These are phyloP conservation scores for Herminia tarsipennalis DNA, from an alignment of 2,888 invertebrate species.

Conservation along the genomic window DNA sequence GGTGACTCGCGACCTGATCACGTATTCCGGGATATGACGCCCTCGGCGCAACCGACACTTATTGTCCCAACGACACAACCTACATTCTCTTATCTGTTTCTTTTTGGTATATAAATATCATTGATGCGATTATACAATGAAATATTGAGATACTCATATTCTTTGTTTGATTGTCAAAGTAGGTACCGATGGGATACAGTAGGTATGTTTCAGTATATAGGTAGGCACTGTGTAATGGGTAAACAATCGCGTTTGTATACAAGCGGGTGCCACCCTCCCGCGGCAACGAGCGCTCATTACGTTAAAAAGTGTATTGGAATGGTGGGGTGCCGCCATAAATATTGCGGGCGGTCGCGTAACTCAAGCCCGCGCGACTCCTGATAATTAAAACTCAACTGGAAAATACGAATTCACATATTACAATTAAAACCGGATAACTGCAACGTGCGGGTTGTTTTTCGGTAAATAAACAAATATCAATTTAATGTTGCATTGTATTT, in stretches of 20 bases:
- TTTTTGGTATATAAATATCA: no score
- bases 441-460: conserved; percentile 67
- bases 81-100: conserved; percentile 39
- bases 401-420: conserved; percentile 84
- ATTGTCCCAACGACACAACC: conserved; percentile 54
- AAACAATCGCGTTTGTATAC: conserved; percentile 45
- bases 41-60: conserved; percentile 66
- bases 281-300: conserved; percentile 78
- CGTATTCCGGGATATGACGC: conserved; percentile 74
- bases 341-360: conserved; percentile 85
- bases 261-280: conserved; percentile 59
- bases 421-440: conserved; percentile 80
- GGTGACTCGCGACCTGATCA: conserved; percentile 68
- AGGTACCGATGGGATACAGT: conserved; percentile 16
- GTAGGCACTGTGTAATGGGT: conserved; percentile 40
- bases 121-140: conserved; percentile 20
- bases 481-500: conserved; percentile 44
- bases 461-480: conserved; percentile 63
- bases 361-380: conserved; percentile 81
- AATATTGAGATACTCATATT: conserved; percentile 35
- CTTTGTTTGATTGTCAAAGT: conserved; percentile 21
- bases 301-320: conserved; percentile 85
- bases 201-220: conserved; percentile 30
- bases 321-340: conserved; percentile 81
- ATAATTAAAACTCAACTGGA: conserved; percentile 86